Evolutionary conservation across 2,113 vertebrate genomes (phyloP).

Genomic region (Uropsilus gracilis): DNA sequence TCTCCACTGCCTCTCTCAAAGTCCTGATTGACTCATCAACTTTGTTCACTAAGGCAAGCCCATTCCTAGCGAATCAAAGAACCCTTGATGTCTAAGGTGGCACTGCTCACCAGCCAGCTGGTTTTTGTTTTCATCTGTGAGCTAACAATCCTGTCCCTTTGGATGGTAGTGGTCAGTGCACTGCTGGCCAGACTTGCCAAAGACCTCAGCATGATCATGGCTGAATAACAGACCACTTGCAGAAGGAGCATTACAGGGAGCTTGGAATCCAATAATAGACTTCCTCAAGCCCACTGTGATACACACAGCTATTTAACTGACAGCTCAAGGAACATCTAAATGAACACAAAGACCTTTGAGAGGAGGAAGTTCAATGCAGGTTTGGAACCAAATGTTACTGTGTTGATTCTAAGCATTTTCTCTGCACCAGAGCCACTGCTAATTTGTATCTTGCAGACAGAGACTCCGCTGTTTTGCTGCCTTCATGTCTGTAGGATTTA

Average conservation of each 20-base stretch:
- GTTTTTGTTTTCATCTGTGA: conserved; percentile 85
- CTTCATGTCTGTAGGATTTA: neutral
- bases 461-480: neutral
- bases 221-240: conserved; percentile 88
- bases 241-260: neutral
- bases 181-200: conserved; percentile 87
- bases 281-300: neutral
- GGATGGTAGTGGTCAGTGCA: conserved; percentile 85
- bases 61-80: neutral
- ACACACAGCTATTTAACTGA: neutral
- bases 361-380: neutral
- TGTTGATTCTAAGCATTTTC: neutral
- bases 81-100: accelerated
- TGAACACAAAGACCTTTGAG: conserved; percentile 20
- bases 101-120: conserved; percentile 85
- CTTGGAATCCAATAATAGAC: neutral
- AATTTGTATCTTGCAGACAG: conserved; percentile 39
- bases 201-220: conserved; percentile 86
- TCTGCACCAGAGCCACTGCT: neutral
- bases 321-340: neutral
- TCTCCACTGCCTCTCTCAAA: neutral
- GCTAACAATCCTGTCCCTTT: conserved; percentile 88
- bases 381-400: neutral
- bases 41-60: neutral
- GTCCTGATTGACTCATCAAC: neutral